A percentile compares a stretch with the other conserved stretches of the same genome.
phyloP scores from a whole-genome alignment of 37 sponge, comb jelly and placozoan species.

The Aplysina aerophoba region DNA sequence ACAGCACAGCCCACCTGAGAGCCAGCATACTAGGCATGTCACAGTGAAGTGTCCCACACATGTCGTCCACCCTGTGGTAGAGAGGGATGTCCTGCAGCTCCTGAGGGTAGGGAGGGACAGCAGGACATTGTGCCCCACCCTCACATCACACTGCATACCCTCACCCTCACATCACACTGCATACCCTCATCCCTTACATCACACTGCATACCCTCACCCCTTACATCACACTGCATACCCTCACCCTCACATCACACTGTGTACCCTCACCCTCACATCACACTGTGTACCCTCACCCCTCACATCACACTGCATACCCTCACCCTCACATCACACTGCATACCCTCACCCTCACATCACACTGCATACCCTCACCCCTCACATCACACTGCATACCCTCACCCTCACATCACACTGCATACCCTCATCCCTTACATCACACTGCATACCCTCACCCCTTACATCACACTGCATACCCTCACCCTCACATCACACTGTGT shows the following conservation, averaged over 20 bases:
- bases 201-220: background rate
- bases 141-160: background rate
- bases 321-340: background rate
- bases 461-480: background rate
- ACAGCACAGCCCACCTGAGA: slow-evolving; percentile 51
- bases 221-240: background rate
- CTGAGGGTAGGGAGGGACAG: slow-evolving; percentile 42
- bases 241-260: too few species aligned
- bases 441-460: background rate
- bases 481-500: background rate
- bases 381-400: too few species aligned
- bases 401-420: background rate
- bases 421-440: too few species aligned
- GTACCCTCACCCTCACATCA: background rate
- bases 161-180: background rate
- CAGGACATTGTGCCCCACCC: too few species aligned
- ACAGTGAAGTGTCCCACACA: slow-evolving; percentile 84
- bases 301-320: background rate
- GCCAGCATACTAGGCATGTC: slow-evolving; percentile 80
- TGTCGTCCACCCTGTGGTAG: slow-evolving; percentile 69
- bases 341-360: background rate
- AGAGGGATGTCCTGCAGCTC: slow-evolving; percentile 90
- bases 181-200: too few species aligned
- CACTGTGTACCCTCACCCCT: background rate
- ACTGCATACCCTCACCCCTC: background rate